Conservation (phyloP, 1,140 invertebrate genomes). For the Samia ricini region DNA sequence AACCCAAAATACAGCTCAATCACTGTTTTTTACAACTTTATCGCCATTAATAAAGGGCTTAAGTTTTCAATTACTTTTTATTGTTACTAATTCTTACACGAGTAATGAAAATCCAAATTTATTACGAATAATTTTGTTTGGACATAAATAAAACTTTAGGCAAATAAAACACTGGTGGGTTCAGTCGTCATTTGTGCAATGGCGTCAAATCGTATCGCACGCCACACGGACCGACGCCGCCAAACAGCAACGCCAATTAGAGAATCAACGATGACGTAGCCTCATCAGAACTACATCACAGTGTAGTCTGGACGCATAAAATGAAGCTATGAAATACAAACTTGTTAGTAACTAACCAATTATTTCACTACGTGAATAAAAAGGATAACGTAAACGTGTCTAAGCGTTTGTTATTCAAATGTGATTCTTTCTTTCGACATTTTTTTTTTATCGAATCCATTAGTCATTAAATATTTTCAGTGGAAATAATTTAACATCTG, state of each 20-base stretch:
- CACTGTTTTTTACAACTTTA: background rate
- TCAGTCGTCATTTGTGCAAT: constrained; percentile 17
- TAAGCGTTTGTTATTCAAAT: no score
- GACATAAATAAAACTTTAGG: background rate
- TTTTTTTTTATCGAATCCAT: no score
- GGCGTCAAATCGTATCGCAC: constrained; percentile 19
- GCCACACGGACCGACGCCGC: constrained; percentile 38
- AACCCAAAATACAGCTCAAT: background rate
- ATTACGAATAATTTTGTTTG: background rate
- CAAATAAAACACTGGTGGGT: constrained; percentile 23
- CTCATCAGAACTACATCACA: constrained; percentile 34
- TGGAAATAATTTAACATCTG: no score
- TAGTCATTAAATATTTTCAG: no score
- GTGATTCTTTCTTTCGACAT: no score
- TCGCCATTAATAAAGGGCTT: background rate
- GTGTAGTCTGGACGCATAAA: background rate
- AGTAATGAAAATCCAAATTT: background rate
- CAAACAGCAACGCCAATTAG: constrained; percentile 55
- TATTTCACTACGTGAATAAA: no score
- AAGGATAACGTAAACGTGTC: no score
- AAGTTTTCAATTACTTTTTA: background rate
- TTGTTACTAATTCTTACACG: background rate
- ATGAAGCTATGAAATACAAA: constrained; percentile 10
- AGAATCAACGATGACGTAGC: constrained; percentile 37
- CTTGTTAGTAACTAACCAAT: background rate